Percentiles rank a stretch among this genome's conserved stretches.
Evolutionary conservation across 2,888 invertebrate genomes (phyloP).

Genomic region (Byasa hedistus): DNA sequence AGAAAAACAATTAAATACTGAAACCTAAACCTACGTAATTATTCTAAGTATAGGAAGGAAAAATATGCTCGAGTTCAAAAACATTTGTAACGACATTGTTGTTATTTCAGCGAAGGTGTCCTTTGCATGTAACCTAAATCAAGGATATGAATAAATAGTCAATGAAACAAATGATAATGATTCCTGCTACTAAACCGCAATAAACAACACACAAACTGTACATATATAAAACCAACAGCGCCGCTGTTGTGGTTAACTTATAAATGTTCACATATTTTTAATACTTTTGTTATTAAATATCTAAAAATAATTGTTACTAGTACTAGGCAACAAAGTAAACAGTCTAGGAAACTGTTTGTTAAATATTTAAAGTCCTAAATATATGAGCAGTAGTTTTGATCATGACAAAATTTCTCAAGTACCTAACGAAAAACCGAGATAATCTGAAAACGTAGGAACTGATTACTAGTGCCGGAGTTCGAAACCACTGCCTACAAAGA

Average conservation of each 20-base stretch:
- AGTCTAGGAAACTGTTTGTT: not conserved
- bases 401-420: too few species aligned
- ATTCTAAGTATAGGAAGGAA: conserved; percentile 20
- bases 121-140: conserved; percentile 23
- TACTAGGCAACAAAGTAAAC: not conserved
- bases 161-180: conserved; percentile 8
- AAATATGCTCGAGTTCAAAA: conserved; percentile 12
- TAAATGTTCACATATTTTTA: not conserved
- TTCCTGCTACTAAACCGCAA: conserved; percentile 26
- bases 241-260: not conserved
- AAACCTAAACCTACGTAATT: not conserved
- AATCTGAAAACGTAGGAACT: too few species aligned
- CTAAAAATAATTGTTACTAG: not conserved
- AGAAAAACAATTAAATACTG: too few species aligned
- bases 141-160: conserved; percentile 16
- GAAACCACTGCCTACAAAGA: too few species aligned
- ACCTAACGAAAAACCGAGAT: too few species aligned
- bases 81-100: conserved; percentile 11
- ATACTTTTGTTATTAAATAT: not conserved
- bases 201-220: not conserved
- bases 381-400: too few species aligned
- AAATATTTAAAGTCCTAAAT: too few species aligned
- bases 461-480: too few species aligned
- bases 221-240: not conserved
- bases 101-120: conserved; percentile 20